These are phyloP conservation scores for Littorina saxatilis DNA, from an alignment of 1,140 invertebrate species.

Conservation along the genomic window DNA sequence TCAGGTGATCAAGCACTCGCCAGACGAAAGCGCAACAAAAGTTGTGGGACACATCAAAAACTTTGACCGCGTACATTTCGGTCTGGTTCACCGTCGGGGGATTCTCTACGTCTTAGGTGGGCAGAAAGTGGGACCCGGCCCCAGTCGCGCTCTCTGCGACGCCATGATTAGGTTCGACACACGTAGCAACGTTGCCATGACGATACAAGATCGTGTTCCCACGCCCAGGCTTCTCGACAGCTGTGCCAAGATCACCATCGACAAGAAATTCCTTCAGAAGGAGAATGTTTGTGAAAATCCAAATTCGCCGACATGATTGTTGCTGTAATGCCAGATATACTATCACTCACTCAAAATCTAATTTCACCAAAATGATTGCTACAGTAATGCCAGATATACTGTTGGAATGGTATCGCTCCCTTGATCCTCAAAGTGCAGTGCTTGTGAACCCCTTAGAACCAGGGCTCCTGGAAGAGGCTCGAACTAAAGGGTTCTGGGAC, in stretches of 20 bases:
- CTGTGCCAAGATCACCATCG: conserved; percentile 65
- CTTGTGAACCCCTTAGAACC: too few species aligned
- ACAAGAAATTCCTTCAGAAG: conserved; percentile 60
- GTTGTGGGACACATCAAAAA: conserved; percentile 60
- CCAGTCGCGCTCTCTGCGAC: conserved; percentile 56
- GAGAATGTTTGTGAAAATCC: not conserved
- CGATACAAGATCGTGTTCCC: conserved; percentile 59
- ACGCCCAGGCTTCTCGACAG: conserved; percentile 67
- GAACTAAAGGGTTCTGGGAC: too few species aligned
- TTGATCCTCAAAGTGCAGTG: too few species aligned
- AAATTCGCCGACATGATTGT: not conserved
- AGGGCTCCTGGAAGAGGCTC: too few species aligned
- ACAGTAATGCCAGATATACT: not conserved
- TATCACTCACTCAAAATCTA: not conserved
- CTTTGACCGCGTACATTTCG: conserved; percentile 67
- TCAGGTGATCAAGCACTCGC: conserved; percentile 43
- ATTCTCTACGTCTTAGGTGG: conserved; percentile 63
- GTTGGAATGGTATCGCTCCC: too few species aligned
- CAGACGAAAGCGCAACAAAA: conserved; percentile 45
- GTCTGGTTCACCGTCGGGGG: conserved; percentile 64
- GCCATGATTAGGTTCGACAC: conserved; percentile 64
- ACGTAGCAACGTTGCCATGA: conserved; percentile 55
- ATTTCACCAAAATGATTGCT: not conserved
- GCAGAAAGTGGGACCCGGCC: conserved; percentile 52
- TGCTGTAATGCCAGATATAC: too few species aligned